A percentile compares a stretch with the other conserved stretches of the same genome.
Evolutionary conservation across 1,140 invertebrate genomes (phyloP).

Genomic region (Antheraea mylitta): DNA sequence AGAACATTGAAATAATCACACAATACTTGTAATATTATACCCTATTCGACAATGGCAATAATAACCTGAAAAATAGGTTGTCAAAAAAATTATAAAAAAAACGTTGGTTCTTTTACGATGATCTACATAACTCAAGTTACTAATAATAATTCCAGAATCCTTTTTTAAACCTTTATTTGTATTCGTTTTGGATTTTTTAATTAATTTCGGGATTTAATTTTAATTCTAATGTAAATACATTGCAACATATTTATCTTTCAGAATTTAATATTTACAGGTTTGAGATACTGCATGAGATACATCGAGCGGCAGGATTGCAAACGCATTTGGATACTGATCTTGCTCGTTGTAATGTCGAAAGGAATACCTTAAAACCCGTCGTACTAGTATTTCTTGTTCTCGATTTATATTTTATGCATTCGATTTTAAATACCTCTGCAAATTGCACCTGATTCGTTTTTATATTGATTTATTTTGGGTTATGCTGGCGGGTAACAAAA

Average conservation of each 20-base stretch:
- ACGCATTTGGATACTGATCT: conserved; percentile 1
- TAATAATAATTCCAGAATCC: too few relatives aligned
- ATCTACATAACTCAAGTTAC: too few relatives aligned
- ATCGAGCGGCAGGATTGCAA: neutral
- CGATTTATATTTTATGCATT: neutral
- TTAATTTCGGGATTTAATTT: neutral
- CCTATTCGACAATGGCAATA: too few relatives aligned
- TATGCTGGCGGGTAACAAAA: neutral
- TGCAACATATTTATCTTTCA: neutral
- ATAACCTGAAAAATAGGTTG: too few relatives aligned
- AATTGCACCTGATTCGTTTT: neutral
- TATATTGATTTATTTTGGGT: neutral
- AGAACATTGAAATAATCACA: too few relatives aligned
- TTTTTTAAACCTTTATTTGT: too few relatives aligned
- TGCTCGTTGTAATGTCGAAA: neutral
- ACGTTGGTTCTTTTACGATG: too few relatives aligned
- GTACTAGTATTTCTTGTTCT: neutral
- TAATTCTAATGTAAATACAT: too few relatives aligned
- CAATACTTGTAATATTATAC: too few relatives aligned
- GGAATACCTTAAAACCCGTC: neutral
- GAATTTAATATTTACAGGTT: neutral
- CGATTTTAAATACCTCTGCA: neutral
- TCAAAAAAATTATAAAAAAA: too few relatives aligned
- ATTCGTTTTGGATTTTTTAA: too few relatives aligned
- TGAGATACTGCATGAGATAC: neutral